Percentiles rank a stretch among this genome's conserved stretches.
phyloP scores from a whole-genome alignment of 2,888 invertebrate species.

The Acronicta psi region DNA sequence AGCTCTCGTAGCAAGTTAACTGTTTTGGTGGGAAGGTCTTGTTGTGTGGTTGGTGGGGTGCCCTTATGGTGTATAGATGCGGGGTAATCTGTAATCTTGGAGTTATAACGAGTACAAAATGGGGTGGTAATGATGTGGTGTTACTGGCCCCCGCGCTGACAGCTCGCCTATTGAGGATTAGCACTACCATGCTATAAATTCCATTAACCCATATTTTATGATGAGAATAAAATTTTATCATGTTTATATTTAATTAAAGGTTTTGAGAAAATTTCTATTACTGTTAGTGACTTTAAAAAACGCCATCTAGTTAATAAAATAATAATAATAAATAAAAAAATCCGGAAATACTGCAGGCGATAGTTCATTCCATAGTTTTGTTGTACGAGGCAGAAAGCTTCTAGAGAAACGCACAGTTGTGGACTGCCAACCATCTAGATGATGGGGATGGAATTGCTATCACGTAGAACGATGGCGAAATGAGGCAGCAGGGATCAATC shows the following conservation, averaged over 20 bases:
- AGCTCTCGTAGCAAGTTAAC: slow-evolving; percentile 53
- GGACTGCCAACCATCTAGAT: too few relatives aligned
- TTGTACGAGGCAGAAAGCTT: too few relatives aligned
- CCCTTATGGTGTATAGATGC: slow-evolving; percentile 64
- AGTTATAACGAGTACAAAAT: slow-evolving; percentile 74
- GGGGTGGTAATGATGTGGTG: slow-evolving; percentile 82
- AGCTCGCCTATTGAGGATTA: slow-evolving; percentile 75
- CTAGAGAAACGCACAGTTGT: too few relatives aligned
- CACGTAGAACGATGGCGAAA: too few relatives aligned
- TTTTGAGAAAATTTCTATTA: not conserved
- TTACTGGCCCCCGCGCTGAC: slow-evolving; percentile 80
- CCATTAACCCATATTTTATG: slow-evolving; percentile 46
- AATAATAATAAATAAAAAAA: too few relatives aligned
- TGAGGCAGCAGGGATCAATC: too few relatives aligned
- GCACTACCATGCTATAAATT: slow-evolving; percentile 60
- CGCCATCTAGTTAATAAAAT: too few relatives aligned
- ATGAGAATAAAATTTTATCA: slow-evolving; percentile 56
- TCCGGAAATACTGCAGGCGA: too few relatives aligned
- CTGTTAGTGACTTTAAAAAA: too few relatives aligned
- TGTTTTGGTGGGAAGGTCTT: slow-evolving; percentile 47
- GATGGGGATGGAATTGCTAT: too few relatives aligned
- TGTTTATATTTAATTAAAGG: slow-evolving; percentile 29
- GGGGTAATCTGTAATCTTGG: slow-evolving; percentile 83
- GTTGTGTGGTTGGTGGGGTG: slow-evolving; percentile 47
- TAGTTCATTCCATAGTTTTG: too few relatives aligned